Evolutionary conservation across 2,797 vertebrate genomes (phyloP).

Genomic region (Peromyscus attwateri): DNA sequence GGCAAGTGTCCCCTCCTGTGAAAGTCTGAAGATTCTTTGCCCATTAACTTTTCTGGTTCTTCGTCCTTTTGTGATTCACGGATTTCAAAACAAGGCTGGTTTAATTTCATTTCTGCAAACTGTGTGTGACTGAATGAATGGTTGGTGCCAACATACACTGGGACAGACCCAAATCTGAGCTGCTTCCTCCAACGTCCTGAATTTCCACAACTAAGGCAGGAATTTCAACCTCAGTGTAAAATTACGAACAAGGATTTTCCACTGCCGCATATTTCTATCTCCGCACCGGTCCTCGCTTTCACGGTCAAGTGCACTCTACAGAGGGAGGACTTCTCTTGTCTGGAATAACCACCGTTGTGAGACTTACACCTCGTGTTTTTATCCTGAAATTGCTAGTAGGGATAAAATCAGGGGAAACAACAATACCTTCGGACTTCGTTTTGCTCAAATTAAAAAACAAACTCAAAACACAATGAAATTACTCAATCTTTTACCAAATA

Average conservation of each 20-base stretch:
- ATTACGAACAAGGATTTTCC: conserved; percentile 52
- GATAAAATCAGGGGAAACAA: not conserved
- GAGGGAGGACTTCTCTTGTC: not conserved
- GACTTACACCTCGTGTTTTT: conserved; percentile 33
- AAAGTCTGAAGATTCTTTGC: conserved; percentile 41
- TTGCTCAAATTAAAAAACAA: not conserved
- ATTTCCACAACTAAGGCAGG: conserved; percentile 63
- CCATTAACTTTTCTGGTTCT: conserved; percentile 46
- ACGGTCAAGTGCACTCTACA: not conserved
- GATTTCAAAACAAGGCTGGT: conserved; percentile 69
- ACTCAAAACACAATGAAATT: conserved; percentile 9
- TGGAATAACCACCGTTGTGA: not conserved
- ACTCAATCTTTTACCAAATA: conserved; percentile 24
- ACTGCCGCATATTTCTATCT: not conserved
- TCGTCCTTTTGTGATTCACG: conserved; percentile 44
- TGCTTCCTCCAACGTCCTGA: conserved; percentile 2
- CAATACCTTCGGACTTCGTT: conserved; percentile 35
- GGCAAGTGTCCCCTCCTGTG: conserved; percentile 26
- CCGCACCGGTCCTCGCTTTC: conserved; percentile 6
- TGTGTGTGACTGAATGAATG: not conserved
- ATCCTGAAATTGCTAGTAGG: conserved; percentile 40
- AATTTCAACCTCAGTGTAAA: conserved; percentile 53
- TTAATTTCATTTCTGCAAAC: conserved; percentile 63
- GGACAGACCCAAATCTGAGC: conserved; percentile 40
- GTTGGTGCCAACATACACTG: not conserved